phyloP scores from a whole-genome alignment of 2,113 vertebrate species.

The Cervus canadensis region DNA sequence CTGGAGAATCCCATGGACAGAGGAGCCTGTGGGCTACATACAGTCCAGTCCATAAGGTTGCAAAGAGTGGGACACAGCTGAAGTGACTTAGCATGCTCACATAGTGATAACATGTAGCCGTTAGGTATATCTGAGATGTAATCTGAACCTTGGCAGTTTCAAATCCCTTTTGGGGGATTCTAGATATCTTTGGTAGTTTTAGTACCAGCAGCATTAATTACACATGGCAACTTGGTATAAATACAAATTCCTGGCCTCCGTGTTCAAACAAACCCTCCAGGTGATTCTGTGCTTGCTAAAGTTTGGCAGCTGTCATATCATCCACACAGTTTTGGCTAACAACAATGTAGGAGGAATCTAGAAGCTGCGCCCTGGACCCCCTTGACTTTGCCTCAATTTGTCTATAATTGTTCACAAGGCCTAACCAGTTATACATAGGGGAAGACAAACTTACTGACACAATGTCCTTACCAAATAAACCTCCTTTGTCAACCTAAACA shows the following conservation, averaged over 20 bases:
- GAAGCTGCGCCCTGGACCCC: background rate
- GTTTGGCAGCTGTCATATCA: background rate
- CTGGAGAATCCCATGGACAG: background rate
- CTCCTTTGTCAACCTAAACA: background rate
- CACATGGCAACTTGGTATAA: background rate
- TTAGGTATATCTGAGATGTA: background rate
- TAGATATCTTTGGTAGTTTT: background rate
- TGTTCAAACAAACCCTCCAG: background rate
- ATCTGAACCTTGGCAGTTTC: background rate
- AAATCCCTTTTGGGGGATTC: background rate
- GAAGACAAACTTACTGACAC: background rate
- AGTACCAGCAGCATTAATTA: background rate
- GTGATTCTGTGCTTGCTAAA: background rate
- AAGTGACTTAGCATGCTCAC: background rate
- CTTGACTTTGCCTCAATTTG: background rate
- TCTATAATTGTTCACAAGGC: background rate
- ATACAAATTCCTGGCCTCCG: background rate
- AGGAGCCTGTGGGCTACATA: background rate
- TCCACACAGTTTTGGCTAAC: background rate
- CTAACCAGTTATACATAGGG: background rate
- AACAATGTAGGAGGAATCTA: background rate
- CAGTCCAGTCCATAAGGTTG: background rate
- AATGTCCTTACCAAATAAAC: background rate
- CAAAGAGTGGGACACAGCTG: background rate
- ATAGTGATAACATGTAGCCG: background rate